Base-by-base conservation (phyloP, 2,888 invertebrate species). In the Meteorus colon region DNA sequence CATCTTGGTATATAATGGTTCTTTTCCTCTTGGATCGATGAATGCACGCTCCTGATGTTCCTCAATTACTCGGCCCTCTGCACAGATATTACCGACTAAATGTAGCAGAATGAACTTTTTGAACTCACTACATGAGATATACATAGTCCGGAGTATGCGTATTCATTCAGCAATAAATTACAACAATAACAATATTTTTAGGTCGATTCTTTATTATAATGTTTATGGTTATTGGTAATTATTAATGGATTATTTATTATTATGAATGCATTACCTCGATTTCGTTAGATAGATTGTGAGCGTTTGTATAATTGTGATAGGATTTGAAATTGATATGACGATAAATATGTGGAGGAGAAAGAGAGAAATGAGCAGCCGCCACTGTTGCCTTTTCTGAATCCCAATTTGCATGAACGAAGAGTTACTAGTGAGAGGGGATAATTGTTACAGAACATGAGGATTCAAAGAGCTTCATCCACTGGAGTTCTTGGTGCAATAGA, bases 351-450 rank as follows among this genome's bases (percentile, higher is more conserved):
- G 3, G 48, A 48, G 16, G 16, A n/a, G 48, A 16, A 4, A 48
- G 48, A 5, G n/a, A n/a, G 48, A 48, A 5, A 48, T 1, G 48
- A 16, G 48, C 16, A 14, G 48, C n/a, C n/a, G n/a, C n/a, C 16
- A n/a, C n/a, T 48, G 48, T 73, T 75, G 65, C 80, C 69, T 81
- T 79, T 80, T 86, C 85, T 85, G 82, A 87, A 84, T 86, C 86
- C 87, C 87, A 87, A 87, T 87, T 87, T 87, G 87, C 87, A 86
- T 86, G 83, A 85, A 85, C 80, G 71, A 65, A 72, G 71, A 66
- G 79, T 81, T 79, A 75, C 55, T 59, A 60, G 51, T 76, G 76
- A 82, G 80, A 81, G 82, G 82, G 80, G 84, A 82, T 86, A 86
- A 86, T 86, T 86, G 85, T 82, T 65, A 66, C 55, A 66, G 65